phyloP scores from a whole-genome alignment of 2,797 vertebrate species.

The Eulemur mongoz region DNA sequence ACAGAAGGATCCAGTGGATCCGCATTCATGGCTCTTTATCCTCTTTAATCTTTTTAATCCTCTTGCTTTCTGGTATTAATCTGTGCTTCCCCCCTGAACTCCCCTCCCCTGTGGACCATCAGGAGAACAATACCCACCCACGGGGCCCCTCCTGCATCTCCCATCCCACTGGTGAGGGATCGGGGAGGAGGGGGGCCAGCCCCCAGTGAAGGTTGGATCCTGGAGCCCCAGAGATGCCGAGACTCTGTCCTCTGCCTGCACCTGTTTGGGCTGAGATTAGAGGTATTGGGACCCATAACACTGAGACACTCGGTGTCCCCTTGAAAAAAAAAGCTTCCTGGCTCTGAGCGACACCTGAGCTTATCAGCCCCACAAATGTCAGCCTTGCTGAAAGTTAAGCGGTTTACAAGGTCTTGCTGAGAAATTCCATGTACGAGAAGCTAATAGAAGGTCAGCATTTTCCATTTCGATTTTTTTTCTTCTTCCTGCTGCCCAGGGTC shows the following conservation, averaged over 20 bases:
- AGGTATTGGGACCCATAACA: not conserved
- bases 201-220: not conserved
- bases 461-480: not conserved
- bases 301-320: not conserved
- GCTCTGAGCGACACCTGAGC: not conserved
- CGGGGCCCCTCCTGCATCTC: not conserved
- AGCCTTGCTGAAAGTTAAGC: conserved; percentile 34
- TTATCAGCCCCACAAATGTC: not conserved
- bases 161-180: too few relatives aligned
- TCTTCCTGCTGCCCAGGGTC: not conserved
- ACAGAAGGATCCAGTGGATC: conserved; percentile 46
- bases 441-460: conserved; percentile 50
- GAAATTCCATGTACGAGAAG: conserved; percentile 4
- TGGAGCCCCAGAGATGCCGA: not conserved
- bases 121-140: not conserved
- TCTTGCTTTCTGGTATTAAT: conserved; percentile 81
- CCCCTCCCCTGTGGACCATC: conserved; percentile 17
- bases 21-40: conserved; percentile 66
- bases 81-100: not conserved
- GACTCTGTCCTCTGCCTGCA: not conserved
- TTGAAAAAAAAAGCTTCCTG: not conserved
- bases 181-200: accelerated
- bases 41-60: conserved; percentile 82
- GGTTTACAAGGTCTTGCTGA: conserved; percentile 53
- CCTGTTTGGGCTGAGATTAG: not conserved